These are phyloP conservation scores for Spermophilus dauricus DNA, from an alignment of 2,113 vertebrate species.

Conservation along the genomic window DNA sequence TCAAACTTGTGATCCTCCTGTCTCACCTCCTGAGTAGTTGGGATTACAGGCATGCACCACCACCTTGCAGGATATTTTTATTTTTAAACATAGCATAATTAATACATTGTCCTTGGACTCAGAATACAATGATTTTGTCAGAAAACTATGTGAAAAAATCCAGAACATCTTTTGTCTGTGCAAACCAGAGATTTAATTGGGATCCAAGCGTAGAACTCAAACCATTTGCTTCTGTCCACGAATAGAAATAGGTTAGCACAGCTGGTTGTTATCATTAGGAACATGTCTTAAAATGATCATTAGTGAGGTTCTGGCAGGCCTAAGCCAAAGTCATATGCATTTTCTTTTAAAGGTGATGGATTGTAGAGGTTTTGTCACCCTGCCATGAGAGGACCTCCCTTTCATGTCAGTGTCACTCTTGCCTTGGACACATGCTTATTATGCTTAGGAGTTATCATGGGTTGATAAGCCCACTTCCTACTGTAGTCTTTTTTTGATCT, in stretches of 20 bases:
- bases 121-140: not conserved
- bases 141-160: not conserved
- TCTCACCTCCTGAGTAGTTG: not conserved
- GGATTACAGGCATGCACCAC: too few species aligned
- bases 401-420: slow-evolving; percentile 50
- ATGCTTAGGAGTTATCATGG: slow-evolving; percentile 49
- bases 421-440: slow-evolving; percentile 41
- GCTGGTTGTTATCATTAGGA: slow-evolving; percentile 15
- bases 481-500: not conserved
- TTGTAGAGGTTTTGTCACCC: slow-evolving; percentile 49
- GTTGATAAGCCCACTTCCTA: not conserved
- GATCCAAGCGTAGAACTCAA: not conserved
- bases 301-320: slow-evolving; percentile 11
- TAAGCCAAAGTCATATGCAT: not conserved
- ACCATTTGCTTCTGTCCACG: not conserved
- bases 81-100: not conserved
- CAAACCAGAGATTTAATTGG: not conserved
- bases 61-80: too few species aligned
- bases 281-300: slow-evolving; percentile 24
- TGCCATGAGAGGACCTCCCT: not conserved
- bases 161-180: slow-evolving; percentile 44
- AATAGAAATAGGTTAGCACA: slow-evolving; percentile 25
- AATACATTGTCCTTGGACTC: slow-evolving; percentile 31
- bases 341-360: not conserved
- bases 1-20: too few species aligned